Evolutionary conservation across 23 tunicate genomes (phyloP).

Genomic region (Styela plicata): DNA sequence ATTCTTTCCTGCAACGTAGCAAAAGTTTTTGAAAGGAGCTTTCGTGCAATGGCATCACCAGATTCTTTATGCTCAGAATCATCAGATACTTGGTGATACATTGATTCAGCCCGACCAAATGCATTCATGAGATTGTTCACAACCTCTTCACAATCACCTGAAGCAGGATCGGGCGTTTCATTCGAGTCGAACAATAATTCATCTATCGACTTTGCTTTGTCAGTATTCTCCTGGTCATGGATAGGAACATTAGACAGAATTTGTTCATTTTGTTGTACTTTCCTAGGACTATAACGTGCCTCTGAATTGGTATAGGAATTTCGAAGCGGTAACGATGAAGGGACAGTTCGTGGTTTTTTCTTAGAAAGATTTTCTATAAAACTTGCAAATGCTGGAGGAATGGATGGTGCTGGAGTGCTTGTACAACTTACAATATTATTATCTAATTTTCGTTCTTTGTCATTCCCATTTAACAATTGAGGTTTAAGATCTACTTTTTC

Average conservation of each 20-base stretch:
- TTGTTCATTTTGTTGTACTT: no score
- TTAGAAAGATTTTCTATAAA: conserved; percentile 51
- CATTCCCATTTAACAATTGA: not conserved
- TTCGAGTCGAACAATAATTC: not conserved
- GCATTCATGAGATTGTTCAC: conserved; percentile 8
- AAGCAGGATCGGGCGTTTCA: not conserved
- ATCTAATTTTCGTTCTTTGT: not conserved
- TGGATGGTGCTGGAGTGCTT: not conserved
- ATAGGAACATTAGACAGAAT: no score
- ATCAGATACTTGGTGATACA: conserved; percentile 12
- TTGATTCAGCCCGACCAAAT: conserved; percentile 16
- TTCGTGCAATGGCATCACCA: not conserved
- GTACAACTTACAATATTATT: not conserved
- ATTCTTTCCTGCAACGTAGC: not conserved
- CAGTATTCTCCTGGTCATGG: not conserved
- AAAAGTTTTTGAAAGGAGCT: not conserved
- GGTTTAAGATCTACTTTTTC: not conserved
- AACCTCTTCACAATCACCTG: not conserved
- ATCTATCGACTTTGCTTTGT: not conserved
- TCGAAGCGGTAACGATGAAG: conserved; percentile 30
- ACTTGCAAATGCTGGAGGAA: conserved; percentile 75
- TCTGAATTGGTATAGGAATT: not conserved
- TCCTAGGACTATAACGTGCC: not conserved
- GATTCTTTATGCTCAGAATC: not conserved
- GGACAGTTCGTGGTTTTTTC: conserved; percentile 27